A percentile compares a stretch with the other conserved stretches of the same genome.
Conservation (phyloP, 2,888 invertebrate species). For the Adela reaumurella region DNA sequence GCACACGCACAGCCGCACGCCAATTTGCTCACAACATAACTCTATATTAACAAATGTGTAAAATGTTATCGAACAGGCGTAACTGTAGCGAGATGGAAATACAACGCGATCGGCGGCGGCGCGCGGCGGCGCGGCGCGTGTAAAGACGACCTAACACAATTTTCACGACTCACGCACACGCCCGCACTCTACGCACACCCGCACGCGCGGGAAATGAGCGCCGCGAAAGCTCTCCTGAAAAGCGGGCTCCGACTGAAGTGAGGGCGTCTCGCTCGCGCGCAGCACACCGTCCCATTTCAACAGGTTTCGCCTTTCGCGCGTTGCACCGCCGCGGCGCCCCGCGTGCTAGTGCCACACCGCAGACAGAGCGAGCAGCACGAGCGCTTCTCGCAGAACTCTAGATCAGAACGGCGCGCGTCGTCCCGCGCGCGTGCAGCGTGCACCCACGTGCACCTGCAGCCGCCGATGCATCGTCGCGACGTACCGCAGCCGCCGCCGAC, state of each 20-base stretch:
- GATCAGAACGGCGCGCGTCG: no score
- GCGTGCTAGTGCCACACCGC: slow-evolving; percentile 52
- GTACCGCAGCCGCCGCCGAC: no score
- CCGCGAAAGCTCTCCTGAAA: slow-evolving; percentile 28
- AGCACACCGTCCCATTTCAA: slow-evolving; percentile 48
- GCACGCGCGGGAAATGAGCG: slow-evolving; percentile 41
- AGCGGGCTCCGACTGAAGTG: slow-evolving; percentile 18
- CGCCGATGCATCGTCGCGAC: no score
- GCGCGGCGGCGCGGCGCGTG: slow-evolving; percentile 20
- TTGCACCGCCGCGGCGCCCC: slow-evolving; percentile 43
- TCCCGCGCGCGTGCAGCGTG: no score
- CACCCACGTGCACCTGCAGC: no score
- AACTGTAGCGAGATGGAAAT: neutral
- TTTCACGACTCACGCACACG: slow-evolving; percentile 33
- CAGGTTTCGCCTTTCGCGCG: slow-evolving; percentile 54
- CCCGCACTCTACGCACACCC: slow-evolving; percentile 42
- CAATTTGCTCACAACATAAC: no score
- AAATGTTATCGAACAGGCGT: no score
- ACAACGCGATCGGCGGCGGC: neutral
- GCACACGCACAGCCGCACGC: no score
- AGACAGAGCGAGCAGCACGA: slow-evolving; percentile 28
- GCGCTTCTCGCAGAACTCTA: no score
- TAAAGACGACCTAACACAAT: slow-evolving; percentile 49
- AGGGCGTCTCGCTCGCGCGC: slow-evolving; percentile 30
- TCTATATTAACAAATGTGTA: no score